Evolutionary conservation across 2,888 invertebrate species (phyloP), one percentile per base, ranked within the genome.

Genomic region (Unio pictorum): DNA sequence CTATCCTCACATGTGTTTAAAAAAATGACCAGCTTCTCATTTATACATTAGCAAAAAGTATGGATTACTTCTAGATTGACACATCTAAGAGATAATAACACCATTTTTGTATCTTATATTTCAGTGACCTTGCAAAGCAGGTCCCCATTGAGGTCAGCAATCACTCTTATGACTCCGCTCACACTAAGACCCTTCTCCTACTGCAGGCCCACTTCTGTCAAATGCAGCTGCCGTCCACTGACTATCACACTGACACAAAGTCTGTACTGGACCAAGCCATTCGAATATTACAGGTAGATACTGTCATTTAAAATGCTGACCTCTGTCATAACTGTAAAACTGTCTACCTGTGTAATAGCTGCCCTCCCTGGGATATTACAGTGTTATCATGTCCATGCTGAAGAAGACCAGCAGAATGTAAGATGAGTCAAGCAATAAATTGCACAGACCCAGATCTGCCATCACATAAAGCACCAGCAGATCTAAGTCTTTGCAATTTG

Each of bases 231-330:
- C 98, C 98, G 0, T 95, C 95, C 85, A 93, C 97, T 0, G 99
- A 99, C 91, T 99, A 99, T 89, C 91, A 94, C 68, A 98, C 99
- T 0, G 99, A 99, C 91, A 94, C 96, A 57, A 99, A 99, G 91
- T 96, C 97, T 20, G 97, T 98, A 0, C 92, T 99, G 65, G 99
- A 99, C 91, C 98, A 99, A 90, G 94, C 97, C 26, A 94, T 98
- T 61, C 93, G 99, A 87, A 96, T 99, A 76, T 91, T 98, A 80
- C 98, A 98, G 85, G 87, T 86, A 69, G 65, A 45, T 45, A 45
- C 45, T 45, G 11, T 45, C 45, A 45, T 45, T 11, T 45, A 45
- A 11, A 11, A 45, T 45, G 3, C 45, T 45, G 45, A 45, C 45
- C 11, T 0, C 45, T 45, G 8, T 3, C 45, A 45, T 15, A 45